These are phyloP conservation scores for Panzeria rudis DNA, from an alignment of 2,888 invertebrate genomes.

Conservation along the genomic window DNA sequence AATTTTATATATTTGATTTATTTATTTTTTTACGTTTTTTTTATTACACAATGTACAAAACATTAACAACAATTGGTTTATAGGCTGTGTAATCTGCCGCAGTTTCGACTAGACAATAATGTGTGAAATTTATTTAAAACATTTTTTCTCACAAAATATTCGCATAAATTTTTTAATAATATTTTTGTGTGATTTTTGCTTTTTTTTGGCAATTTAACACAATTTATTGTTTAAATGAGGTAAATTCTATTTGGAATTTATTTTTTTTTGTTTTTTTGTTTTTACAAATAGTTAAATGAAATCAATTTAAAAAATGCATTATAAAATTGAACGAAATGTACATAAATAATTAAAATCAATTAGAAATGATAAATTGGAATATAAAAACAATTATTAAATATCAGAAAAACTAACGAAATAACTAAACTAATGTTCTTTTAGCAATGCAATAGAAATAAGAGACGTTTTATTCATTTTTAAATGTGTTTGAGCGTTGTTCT, in stretches of 20 bases:
- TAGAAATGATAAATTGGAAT: not conserved
- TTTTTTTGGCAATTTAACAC: conserved; percentile 37
- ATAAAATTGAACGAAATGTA: not conserved
- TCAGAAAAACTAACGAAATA: too few species aligned
- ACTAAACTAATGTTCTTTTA: too few species aligned
- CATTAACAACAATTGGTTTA: not conserved
- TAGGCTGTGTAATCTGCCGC: conserved; percentile 32
- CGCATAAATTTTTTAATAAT: not conserved
- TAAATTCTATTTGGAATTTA: conserved; percentile 21
- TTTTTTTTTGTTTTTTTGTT: conserved; percentile 25
- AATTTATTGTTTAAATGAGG: conserved; percentile 42
- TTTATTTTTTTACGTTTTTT: not conserved
- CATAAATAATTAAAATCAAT: conserved; percentile 6
- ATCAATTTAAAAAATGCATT: not conserved
- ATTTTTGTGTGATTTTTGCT: conserved; percentile 2
- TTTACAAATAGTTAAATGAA: not conserved
- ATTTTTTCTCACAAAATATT: not conserved
- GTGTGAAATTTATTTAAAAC: conserved; percentile 14
- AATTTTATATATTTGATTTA: not conserved
- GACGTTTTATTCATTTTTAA: too few species aligned
- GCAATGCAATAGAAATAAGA: too few species aligned
- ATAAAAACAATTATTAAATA: too few species aligned
- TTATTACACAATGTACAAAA: not conserved
- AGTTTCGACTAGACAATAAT: conserved; percentile 36
- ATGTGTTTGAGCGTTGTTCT: too few species aligned